Evolutionary conservation across 2,797 vertebrate species (phyloP).

Genomic region (Lagodon rhomboides): DNA sequence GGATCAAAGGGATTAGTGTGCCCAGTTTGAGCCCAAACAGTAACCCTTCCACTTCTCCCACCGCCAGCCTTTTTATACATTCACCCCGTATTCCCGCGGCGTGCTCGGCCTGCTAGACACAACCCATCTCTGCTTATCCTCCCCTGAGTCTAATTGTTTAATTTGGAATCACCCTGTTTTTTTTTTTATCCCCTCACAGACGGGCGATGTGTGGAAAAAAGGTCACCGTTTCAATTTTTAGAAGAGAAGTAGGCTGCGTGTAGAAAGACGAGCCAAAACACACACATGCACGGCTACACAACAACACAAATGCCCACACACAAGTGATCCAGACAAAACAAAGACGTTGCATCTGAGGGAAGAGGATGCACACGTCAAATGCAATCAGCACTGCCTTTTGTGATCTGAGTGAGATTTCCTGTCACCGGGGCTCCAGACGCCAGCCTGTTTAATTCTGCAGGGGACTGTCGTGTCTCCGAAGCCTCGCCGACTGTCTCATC

Average conservation of each 20-base stretch:
- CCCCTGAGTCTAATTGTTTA: constrained; percentile 64
- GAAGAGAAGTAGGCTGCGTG: constrained; percentile 41
- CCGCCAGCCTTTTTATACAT: constrained; percentile 65
- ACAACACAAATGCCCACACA: constrained; percentile 55
- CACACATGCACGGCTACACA: constrained; percentile 12
- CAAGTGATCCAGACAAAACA: constrained; percentile 78
- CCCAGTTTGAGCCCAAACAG: constrained; percentile 81
- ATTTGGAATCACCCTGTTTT: constrained; percentile 64
- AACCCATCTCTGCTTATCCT: constrained; percentile 33
- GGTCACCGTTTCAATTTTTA: constrained; percentile 71
- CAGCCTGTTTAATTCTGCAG: constrained; percentile 81
- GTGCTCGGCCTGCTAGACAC: constrained; percentile 32
- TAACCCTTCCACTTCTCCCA: constrained; percentile 74
- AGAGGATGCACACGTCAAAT: constrained; percentile 81
- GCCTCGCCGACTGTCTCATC: constrained; percentile 75
- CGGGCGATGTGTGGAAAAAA: constrained; percentile 60
- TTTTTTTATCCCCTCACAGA: constrained; percentile 60
- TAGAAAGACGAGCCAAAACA: constrained; percentile 11
- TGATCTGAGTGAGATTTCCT: constrained; percentile 84
- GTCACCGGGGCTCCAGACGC: constrained; percentile 73
- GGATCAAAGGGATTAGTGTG: constrained; percentile 83
- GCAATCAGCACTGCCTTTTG: constrained; percentile 77
- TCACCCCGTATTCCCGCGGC: constrained; percentile 44
- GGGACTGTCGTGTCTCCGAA: constrained; percentile 70
- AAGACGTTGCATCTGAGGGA: constrained; percentile 74